A percentile compares a stretch with the other conserved stretches of the same genome.
Evolutionary conservation across 2,797 vertebrate species (phyloP).

Genomic region (Neopelma chrysocephalum): DNA sequence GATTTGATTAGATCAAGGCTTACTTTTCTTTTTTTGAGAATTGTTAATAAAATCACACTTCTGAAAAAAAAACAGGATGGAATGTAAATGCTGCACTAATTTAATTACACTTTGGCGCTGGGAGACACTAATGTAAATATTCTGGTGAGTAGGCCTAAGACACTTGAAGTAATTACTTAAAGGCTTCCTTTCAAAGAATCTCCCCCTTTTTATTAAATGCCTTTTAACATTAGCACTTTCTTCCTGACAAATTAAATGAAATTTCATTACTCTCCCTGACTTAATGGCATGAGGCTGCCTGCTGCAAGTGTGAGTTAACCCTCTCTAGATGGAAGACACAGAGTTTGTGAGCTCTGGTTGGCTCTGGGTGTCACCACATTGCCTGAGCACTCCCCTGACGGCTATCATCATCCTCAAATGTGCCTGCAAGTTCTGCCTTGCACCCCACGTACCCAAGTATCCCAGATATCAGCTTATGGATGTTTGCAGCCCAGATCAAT

Average conservation of each 20-base stretch:
- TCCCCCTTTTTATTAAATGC: slow-evolving; percentile 89
- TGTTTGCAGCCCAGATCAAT: not conserved
- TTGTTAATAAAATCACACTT: slow-evolving; percentile 84
- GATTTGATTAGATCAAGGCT: slow-evolving; percentile 66
- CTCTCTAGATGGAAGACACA: slow-evolving; percentile 71
- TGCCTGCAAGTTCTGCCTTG: not conserved
- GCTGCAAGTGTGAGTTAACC: slow-evolving; percentile 83
- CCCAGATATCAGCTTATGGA: not conserved
- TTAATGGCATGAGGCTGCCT: slow-evolving; percentile 95
- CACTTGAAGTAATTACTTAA: slow-evolving; percentile 98
- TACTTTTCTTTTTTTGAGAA: slow-evolving; percentile 44
- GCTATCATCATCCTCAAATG: not conserved
- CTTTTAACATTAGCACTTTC: slow-evolving; percentile 99
- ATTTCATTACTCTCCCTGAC: slow-evolving; percentile 98
- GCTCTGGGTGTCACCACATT: not conserved
- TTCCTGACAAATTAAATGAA: slow-evolving; percentile 99
- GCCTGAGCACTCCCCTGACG: not conserved
- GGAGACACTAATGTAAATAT: slow-evolving; percentile 98
- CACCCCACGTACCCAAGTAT: not conserved
- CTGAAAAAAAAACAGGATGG: slow-evolving; percentile 68
- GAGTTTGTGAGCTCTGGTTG: not conserved
- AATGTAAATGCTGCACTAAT: slow-evolving; percentile 90
- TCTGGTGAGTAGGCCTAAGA: slow-evolving; percentile 89
- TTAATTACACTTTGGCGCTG: slow-evolving; percentile 92
- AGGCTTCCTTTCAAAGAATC: slow-evolving; percentile 92